Conservation (phyloP, 2,888 invertebrate species). For the Lacanobia wlatinum region DNA sequence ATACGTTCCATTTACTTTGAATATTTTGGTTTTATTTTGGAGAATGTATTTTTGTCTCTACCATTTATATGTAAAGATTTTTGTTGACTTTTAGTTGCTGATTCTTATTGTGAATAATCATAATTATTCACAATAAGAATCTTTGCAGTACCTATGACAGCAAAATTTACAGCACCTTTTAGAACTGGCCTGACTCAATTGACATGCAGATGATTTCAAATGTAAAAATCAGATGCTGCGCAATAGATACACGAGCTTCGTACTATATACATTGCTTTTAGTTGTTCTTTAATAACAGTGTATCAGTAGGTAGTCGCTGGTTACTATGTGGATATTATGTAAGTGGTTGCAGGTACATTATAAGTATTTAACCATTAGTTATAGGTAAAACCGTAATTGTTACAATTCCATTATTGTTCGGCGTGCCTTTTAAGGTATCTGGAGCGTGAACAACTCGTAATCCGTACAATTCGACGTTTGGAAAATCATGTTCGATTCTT, state of each 20-base stretch:
- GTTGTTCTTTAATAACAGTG: conserved; percentile 39
- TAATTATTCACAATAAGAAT: not conserved
- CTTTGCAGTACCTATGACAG: not conserved
- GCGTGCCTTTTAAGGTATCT: conserved; percentile 69
- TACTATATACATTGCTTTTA: conserved; percentile 38
- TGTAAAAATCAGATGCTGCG: conserved; percentile 39
- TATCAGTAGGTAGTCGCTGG: conserved; percentile 26
- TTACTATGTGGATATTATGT: conserved; percentile 52
- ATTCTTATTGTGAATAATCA: no score
- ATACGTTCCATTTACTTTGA: conserved; percentile 44
- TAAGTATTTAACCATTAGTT: conserved; percentile 65
- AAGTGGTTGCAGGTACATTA: conserved; percentile 56
- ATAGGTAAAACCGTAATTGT: conserved; percentile 64
- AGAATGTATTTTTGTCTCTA: conserved; percentile 15
- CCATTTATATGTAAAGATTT: not conserved
- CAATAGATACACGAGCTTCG: conserved; percentile 24
- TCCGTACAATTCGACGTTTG: conserved; percentile 48
- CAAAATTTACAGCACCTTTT: conserved; percentile 1
- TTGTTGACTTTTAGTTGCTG: conserved; percentile 5
- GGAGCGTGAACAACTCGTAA: conserved; percentile 72
- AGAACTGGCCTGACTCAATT: conserved; percentile 31
- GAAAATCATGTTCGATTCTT: conserved; percentile 47
- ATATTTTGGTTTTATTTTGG: conserved; percentile 30
- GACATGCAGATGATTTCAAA: conserved; percentile 44
- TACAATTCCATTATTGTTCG: conserved; percentile 67